A percentile compares a stretch with the other conserved stretches of the same genome.
Conservation (phyloP, 1,140 invertebrate genomes). For the Drosophila ercepeae region DNA sequence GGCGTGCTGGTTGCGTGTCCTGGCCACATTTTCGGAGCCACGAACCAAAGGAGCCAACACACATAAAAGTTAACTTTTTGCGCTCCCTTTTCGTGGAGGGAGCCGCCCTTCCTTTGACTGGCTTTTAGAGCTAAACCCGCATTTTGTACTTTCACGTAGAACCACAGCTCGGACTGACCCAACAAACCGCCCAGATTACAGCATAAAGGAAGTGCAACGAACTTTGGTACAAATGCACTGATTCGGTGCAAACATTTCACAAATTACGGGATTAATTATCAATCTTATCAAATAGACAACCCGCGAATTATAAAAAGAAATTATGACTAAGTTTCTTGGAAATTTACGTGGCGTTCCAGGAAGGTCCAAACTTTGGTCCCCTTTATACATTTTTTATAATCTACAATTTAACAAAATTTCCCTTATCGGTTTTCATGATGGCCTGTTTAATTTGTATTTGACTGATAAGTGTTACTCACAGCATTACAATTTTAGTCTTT, state of each 20-base stretch:
- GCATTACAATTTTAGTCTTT: background rate
- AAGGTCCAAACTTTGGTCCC: background rate
- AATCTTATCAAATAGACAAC: background rate
- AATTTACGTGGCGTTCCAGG: slow-evolving; percentile 14
- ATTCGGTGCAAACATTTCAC: slow-evolving; percentile 1
- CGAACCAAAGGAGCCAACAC: slow-evolving; percentile 7
- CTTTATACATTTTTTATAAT: background rate
- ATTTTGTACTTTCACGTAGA: background rate
- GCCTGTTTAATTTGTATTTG: background rate
- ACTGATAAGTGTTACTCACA: background rate
- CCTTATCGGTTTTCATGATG: slow-evolving; percentile 8
- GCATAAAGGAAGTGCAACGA: slow-evolving; percentile 8
- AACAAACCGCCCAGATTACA: slow-evolving; percentile 7
- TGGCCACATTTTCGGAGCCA: slow-evolving; percentile 60
- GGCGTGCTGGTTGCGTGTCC: slow-evolving; percentile 66
- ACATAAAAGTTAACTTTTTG: slow-evolving; percentile 28
- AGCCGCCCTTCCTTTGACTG: slow-evolving; percentile 12
- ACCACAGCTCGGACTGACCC: slow-evolving; percentile 39
- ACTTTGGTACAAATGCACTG: background rate
- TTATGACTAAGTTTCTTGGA: slow-evolving; percentile 19
- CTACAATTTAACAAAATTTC: background rate
- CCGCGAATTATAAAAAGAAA: background rate
- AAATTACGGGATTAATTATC: background rate
- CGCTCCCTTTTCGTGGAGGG: slow-evolving; percentile 20
- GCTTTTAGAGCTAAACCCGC: slow-evolving; percentile 5